These are phyloP conservation scores for Melanotaenia trifasciata DNA, from an alignment of 2,797 vertebrate species.

Conservation along the genomic window DNA sequence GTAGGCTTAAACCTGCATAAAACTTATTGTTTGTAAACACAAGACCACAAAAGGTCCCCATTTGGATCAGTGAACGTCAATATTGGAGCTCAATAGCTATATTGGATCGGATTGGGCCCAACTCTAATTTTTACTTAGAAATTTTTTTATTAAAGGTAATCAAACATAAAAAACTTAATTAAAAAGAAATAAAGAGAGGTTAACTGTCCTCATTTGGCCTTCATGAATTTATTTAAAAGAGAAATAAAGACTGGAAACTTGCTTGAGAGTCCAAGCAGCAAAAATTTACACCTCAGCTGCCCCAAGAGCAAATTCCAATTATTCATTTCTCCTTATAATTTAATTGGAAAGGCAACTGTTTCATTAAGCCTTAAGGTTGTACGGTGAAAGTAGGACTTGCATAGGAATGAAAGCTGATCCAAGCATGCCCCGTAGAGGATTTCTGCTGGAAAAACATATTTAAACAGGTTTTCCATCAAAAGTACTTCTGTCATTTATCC, in stretches of 20 bases:
- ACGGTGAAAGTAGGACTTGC: slow-evolving; percentile 15
- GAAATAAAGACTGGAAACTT: slow-evolving; percentile 1
- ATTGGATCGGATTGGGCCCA: no score
- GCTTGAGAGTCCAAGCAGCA: slow-evolving; percentile 10
- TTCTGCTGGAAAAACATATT: background rate
- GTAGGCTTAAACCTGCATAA: no score
- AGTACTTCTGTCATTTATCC: no score
- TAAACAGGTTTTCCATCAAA: background rate
- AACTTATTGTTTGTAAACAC: no score
- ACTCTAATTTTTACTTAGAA: no score
- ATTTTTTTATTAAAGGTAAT: no score
- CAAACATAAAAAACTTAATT: no score
- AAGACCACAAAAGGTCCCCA: no score
- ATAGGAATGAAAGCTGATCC: slow-evolving; percentile 23
- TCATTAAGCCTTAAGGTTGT: slow-evolving; percentile 61
- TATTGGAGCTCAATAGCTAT: no score
- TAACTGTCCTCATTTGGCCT: background rate
- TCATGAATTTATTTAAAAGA: background rate
- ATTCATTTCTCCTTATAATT: slow-evolving; percentile 56
- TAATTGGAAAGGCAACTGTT: slow-evolving; percentile 70
- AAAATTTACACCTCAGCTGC: slow-evolving; percentile 10
- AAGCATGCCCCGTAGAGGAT: slow-evolving; percentile 17
- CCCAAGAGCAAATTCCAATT: slow-evolving; percentile 53
- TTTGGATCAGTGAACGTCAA: no score
- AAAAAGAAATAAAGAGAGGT: background rate